Evolutionary conservation across 2,888 invertebrate genomes (phyloP).

Genomic region (Megalurothrips usitatus): DNA sequence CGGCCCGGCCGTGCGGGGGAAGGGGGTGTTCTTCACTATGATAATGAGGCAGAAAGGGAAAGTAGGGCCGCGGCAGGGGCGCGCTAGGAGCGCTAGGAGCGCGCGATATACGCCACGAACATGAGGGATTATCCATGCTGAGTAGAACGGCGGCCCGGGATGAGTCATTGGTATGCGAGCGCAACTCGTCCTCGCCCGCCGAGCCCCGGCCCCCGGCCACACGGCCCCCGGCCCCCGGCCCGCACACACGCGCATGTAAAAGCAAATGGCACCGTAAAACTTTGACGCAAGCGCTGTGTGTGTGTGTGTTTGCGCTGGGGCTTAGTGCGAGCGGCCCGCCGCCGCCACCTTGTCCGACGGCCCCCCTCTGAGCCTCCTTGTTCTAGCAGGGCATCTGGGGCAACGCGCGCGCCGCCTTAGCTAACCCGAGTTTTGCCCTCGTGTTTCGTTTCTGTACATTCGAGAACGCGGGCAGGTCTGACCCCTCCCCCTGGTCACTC

Average conservation of each 20-base stretch:
- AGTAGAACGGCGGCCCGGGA: not conserved
- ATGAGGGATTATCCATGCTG: constrained; percentile 8
- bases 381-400: no score
- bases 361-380: no score
- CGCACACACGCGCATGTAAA: not conserved
- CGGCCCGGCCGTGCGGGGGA: no score
- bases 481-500: no score
- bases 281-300: constrained; percentile 10
- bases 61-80: not conserved
- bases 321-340: not conserved
- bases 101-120: constrained; percentile 2
- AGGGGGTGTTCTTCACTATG: not conserved
- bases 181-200: not conserved
- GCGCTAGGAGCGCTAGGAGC: not conserved
- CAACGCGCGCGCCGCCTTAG: no score
- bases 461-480: no score
- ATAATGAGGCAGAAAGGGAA: constrained; percentile 17
- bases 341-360: not conserved
- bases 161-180: constrained; percentile 20
- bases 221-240: no score
- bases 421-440: no score
- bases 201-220: no score
- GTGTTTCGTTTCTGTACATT: no score
- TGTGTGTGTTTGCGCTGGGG: not conserved
- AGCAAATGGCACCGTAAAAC: constrained; percentile 24